A percentile compares a stretch with the other conserved stretches of the same genome.
phyloP scores from a whole-genome alignment of 2,888 invertebrate genomes.

The Luperina nickerlii region DNA sequence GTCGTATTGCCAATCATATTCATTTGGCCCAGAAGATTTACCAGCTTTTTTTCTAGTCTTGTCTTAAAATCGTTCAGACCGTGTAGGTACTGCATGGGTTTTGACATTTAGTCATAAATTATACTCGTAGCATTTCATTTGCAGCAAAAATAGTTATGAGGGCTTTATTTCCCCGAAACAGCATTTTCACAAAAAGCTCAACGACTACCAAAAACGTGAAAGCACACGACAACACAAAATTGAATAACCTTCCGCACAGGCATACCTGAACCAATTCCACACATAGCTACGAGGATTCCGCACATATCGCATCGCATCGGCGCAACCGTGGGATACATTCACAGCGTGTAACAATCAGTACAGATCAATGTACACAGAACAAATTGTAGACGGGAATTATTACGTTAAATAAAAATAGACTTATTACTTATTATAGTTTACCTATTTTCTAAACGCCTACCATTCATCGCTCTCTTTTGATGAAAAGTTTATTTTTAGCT shows the following conservation, averaged over 20 bases:
- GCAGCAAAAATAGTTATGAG: neutral
- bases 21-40: neutral
- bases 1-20: neutral
- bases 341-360: slow-evolving; percentile 3
- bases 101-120: neutral
- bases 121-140: neutral
- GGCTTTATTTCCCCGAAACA: neutral
- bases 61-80: neutral
- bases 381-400: neutral
- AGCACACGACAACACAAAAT: slow-evolving; percentile 14
- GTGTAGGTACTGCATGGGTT: neutral
- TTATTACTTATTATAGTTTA: neutral
- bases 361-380: slow-evolving; percentile 10
- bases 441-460: neutral
- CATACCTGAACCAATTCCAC: slow-evolving; percentile 33
- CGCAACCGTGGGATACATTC: slow-evolving; percentile 5
- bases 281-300: slow-evolving; percentile 24
- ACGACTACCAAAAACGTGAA: neutral
- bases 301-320: neutral
- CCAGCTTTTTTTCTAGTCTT: neutral
- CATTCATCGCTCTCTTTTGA: neutral
- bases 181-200: neutral
- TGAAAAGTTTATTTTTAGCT: neutral
- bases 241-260: slow-evolving; percentile 23
- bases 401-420: neutral